phyloP scores from a whole-genome alignment of 2,113 vertebrate species.

The human (Homo sapiens) region GRCh38 chr14:61582001-61582500 shows the following conservation, averaged over 20 bases:
- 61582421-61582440: background rate
- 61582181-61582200: background rate
- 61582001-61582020: background rate
- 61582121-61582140: background rate
- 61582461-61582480: conserved; percentile 49
- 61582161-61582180: background rate
- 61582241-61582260: background rate
- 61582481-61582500: background rate
- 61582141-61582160: background rate
- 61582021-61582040: background rate
- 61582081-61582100: background rate
- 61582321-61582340: background rate
- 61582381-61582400: background rate
- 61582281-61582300: background rate
- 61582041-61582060: background rate
- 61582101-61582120: background rate
- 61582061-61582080: background rate
- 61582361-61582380: background rate
- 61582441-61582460: conserved; percentile 13
- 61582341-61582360: conserved; percentile 22
- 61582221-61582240: background rate
- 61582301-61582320: conserved; percentile 5
- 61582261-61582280: background rate
- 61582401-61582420: conserved; percentile 29
- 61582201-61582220: conserved; percentile 31